phyloP scores from a whole-genome alignment of 2,797 vertebrate genomes.

The Eidolon dupreanum region DNA sequence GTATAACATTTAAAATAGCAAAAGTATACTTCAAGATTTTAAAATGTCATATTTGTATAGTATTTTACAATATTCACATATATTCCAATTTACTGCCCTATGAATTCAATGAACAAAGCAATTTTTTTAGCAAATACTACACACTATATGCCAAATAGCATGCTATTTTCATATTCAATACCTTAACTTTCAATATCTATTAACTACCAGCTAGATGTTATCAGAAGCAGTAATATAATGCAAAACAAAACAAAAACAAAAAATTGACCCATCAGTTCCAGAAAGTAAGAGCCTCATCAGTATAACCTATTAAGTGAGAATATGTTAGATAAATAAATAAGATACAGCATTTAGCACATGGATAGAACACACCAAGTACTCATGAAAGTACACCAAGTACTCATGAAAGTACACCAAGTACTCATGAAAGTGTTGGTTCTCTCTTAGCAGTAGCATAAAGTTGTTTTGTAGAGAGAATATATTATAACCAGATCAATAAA shows the following conservation, averaged over 20 bases:
- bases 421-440: neutral
- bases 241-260: neutral
- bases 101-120: neutral
- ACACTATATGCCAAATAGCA: neutral
- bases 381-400: neutral
- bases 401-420: neutral
- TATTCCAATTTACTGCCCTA: neutral
- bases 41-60: neutral
- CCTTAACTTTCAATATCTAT: slow-evolving; percentile 3
- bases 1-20: slow-evolving; percentile 40
- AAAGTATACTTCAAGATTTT: neutral
- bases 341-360: neutral
- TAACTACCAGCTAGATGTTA: neutral
- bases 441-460: neutral
- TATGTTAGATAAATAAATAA: neutral
- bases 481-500: neutral
- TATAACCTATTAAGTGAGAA: neutral
- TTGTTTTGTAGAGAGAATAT: neutral
- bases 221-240: neutral
- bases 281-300: neutral
- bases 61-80: neutral
- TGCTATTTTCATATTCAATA: neutral
- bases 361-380: neutral
- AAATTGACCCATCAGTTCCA: neutral
- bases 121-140: slow-evolving; percentile 5